A percentile compares a stretch with the other conserved stretches of the same genome.
phyloP scores from a whole-genome alignment of 2,797 vertebrate species.

The Enteromius unitaeniatus region DNA sequence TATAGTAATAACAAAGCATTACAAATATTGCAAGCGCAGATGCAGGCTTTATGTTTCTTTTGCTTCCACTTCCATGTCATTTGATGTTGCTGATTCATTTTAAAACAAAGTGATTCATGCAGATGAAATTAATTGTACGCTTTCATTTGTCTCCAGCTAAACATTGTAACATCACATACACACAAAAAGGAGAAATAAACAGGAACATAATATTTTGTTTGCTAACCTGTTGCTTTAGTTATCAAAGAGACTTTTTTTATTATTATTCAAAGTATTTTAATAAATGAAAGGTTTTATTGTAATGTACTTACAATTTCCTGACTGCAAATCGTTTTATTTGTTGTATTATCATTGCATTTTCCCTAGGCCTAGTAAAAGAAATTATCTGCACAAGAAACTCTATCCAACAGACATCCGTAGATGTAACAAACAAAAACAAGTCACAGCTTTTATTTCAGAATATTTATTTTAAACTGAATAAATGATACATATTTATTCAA shows the following conservation, averaged over 20 bases:
- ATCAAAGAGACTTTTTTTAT: neutral
- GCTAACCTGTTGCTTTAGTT: neutral
- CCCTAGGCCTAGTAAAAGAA: neutral
- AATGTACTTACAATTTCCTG: neutral
- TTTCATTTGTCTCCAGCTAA: neutral
- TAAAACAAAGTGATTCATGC: neutral
- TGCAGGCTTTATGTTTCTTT: neutral
- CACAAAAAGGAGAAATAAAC: neutral
- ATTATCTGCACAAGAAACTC: neutral
- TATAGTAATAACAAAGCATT: neutral
- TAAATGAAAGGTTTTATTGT: neutral
- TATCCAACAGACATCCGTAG: neutral
- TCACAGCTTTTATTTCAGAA: neutral
- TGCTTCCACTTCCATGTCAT: too few relatives aligned
- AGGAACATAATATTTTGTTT: neutral
- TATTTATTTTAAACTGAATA: neutral
- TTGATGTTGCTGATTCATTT: neutral
- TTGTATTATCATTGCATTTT: neutral
- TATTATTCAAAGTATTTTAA: neutral
- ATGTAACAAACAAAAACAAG: neutral
- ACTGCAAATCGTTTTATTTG: neutral
- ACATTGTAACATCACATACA: neutral
- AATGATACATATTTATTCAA: neutral
- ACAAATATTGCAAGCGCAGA: neutral
- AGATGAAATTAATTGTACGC: neutral